Conservation (phyloP, 2,888 invertebrate species). For the Standfussiana lucernea region DNA sequence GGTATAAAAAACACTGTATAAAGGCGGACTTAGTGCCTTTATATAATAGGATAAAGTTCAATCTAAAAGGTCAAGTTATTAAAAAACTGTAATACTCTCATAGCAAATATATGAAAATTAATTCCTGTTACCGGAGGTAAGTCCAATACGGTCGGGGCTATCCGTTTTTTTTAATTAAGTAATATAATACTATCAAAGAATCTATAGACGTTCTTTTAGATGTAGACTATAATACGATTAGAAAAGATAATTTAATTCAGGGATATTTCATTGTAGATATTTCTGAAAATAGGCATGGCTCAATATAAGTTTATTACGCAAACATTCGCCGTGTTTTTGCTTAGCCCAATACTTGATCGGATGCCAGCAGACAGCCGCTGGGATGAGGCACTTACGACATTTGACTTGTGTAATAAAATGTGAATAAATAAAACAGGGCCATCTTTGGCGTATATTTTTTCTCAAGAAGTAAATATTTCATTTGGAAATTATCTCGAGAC, state of each 20-base stretch:
- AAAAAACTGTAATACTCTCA: not conserved
- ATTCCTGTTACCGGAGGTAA: conserved; percentile 10
- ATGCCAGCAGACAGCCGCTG: conserved; percentile 65
- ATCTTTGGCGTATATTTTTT: conserved; percentile 17
- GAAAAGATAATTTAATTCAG: not conserved
- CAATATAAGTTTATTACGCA: conserved; percentile 63
- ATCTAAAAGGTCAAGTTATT: not conserved
- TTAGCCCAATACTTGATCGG: conserved; percentile 68
- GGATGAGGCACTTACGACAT: conserved; percentile 53
- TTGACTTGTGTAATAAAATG: conserved; percentile 61
- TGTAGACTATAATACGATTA: conserved; percentile 5
- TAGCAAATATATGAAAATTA: not conserved
- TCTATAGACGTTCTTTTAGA: conserved; percentile 5
- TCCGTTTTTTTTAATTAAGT: conserved; percentile 28
- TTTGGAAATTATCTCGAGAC: conserved; percentile 12
- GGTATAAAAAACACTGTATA: too few species aligned
- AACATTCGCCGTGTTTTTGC: conserved; percentile 63
- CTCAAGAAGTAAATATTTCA: conserved; percentile 3
- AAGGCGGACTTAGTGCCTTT: too few species aligned
- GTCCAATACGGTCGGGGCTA: not conserved
- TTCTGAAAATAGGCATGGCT: conserved; percentile 24
- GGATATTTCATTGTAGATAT: conserved; percentile 32
- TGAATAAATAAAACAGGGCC: conserved; percentile 55
- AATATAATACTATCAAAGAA: conserved; percentile 17
- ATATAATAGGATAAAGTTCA: not conserved